Evolutionary conservation across 2,113 vertebrate species (phyloP).

Genomic region (Heterotis niloticus): DNA sequence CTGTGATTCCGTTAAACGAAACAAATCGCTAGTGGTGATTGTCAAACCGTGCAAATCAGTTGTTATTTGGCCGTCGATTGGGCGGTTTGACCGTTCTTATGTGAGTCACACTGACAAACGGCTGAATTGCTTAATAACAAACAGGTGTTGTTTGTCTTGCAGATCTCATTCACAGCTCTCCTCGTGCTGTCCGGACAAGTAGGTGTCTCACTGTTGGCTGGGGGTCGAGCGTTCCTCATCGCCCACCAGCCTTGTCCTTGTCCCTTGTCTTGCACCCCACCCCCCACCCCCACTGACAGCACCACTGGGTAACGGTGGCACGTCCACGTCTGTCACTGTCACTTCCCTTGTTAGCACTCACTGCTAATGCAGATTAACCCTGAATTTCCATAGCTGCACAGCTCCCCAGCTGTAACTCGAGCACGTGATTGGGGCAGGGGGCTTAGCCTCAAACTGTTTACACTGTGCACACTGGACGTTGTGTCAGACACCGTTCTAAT

Average conservation of each 20-base stretch:
- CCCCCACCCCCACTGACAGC: not conserved
- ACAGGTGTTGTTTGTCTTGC: slow-evolving; percentile 48
- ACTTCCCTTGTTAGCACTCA: not conserved
- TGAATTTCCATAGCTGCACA: not conserved
- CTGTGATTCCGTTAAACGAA: not conserved
- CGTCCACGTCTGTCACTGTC: not conserved
- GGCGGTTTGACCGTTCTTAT: not conserved
- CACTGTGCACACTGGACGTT: not conserved
- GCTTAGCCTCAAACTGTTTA: not conserved
- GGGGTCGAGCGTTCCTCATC: too few species aligned
- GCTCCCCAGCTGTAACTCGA: not conserved
- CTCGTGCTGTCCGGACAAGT: slow-evolving; percentile 39
- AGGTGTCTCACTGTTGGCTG: slow-evolving; percentile 31
- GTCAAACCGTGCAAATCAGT: not conserved
- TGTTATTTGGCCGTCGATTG: not conserved
- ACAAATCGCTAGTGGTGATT: not conserved
- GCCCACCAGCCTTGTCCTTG: not conserved
- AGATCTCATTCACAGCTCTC: slow-evolving; percentile 45
- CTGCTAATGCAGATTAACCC: not conserved
- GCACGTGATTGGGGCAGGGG: not conserved
- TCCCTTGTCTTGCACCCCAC: not conserved
- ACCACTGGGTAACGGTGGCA: not conserved
- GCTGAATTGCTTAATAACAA: slow-evolving; percentile 17
- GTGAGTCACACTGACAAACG: not conserved
- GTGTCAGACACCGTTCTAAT: not conserved